phyloP scores from a whole-genome alignment of 2,797 vertebrate species.

The Xenopus petersii region DNA sequence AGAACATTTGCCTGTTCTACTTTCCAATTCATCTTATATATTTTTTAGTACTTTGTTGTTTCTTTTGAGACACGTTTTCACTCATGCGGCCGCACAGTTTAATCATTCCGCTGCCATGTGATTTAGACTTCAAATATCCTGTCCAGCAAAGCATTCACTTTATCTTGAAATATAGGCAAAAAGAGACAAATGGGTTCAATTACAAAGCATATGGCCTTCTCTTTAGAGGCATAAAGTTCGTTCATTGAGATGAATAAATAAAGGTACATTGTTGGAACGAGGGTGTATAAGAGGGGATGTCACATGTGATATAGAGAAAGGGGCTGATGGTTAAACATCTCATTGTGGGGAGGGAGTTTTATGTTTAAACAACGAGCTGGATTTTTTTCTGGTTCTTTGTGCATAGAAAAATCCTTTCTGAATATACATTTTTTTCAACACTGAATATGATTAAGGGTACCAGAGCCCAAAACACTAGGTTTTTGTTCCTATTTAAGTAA shows the following conservation, averaged over 20 bases:
- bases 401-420: too few relatives aligned
- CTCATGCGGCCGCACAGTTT: not conserved
- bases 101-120: not conserved
- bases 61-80: too few relatives aligned
- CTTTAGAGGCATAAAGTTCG: conserved; percentile 10
- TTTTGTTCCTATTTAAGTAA: too few relatives aligned
- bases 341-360: too few relatives aligned
- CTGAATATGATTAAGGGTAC: too few relatives aligned
- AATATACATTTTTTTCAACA: too few relatives aligned
- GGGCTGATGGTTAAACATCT: not conserved
- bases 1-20: too few relatives aligned
- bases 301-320: not conserved
- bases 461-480: too few relatives aligned
- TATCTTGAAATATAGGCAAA: conserved; percentile 11
- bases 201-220: conserved; percentile 12
- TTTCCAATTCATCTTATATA: not conserved
- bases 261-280: conserved; percentile 1
- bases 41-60: not conserved
- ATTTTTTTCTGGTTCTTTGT: too few relatives aligned
- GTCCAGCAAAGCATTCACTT: conserved; percentile 6
- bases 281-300: not conserved
- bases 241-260: conserved; percentile 12
- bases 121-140: conserved; percentile 19
- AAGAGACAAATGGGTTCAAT: conserved; percentile 32
- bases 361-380: too few relatives aligned